Evolutionary conservation across 1,140 invertebrate genomes (phyloP).

Genomic region (Cotesia chilonis): DNA sequence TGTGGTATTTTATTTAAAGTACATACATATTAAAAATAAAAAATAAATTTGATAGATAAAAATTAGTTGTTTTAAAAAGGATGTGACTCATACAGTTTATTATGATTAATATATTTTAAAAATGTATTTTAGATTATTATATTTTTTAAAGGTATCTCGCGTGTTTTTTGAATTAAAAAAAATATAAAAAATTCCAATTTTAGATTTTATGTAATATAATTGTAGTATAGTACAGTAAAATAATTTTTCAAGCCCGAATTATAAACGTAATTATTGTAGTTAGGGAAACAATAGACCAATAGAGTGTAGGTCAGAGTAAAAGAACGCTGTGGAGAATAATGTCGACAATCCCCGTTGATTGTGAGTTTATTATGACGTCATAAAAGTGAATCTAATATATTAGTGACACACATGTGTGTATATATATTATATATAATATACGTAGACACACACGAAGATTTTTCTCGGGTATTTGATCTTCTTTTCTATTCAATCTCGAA

Average conservation of each 20-base stretch:
- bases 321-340: constrained; percentile 61
- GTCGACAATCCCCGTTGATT: constrained; percentile 64
- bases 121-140: too few species aligned
- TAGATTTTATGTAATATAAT: too few species aligned
- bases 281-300: constrained; percentile 32
- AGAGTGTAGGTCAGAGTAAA: constrained; percentile 48
- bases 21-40: background rate
- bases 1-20: too few species aligned
- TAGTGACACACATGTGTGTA: constrained; percentile 48
- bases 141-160: too few species aligned
- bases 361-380: constrained; percentile 66
- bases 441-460: background rate
- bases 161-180: too few species aligned
- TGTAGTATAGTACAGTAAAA: background rate
- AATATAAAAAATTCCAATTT: too few species aligned
- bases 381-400: constrained; percentile 58
- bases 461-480: constrained; percentile 16
- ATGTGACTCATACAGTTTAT: constrained; percentile 8
- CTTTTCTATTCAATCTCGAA: too few species aligned
- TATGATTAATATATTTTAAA: background rate
- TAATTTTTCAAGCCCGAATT: background rate
- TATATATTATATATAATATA: background rate
- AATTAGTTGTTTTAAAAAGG: constrained; percentile 4
- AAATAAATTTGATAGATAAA: constrained; percentile 22
- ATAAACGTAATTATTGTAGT: background rate